Percentiles rank a stretch among this genome's conserved stretches.
Evolutionary conservation across 2,797 vertebrate species (phyloP).

Genomic region (Danio aesculapii): DNA sequence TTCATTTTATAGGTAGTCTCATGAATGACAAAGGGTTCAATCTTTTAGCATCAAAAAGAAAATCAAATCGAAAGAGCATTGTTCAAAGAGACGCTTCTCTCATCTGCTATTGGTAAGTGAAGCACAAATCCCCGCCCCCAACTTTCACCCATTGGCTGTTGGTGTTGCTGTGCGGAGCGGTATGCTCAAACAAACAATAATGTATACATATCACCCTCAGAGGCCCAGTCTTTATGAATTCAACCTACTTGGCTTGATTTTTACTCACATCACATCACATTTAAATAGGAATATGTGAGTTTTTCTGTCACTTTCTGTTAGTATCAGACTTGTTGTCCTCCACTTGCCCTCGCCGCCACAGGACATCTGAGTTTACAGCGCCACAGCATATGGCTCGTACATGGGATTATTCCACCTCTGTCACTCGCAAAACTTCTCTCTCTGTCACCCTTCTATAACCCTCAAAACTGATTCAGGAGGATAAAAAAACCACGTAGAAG

Average conservation of each 20-base stretch:
- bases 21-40: background rate
- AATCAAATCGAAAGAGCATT: background rate
- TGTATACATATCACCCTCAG: constrained; percentile 7
- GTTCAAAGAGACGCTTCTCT: background rate
- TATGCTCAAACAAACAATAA: background rate
- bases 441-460: constrained; percentile 18
- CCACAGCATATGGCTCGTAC: constrained; percentile 54
- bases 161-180: constrained; percentile 10
- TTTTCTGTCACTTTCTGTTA: constrained; percentile 22
- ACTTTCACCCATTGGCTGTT: background rate
- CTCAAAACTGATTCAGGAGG: constrained; percentile 3
- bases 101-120: background rate
- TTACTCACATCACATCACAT: background rate
- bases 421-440: constrained; percentile 32
- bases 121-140: background rate
- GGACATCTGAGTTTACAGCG: constrained; percentile 50
- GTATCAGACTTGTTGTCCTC: constrained; percentile 32
- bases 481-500: constrained; percentile 8
- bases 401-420: constrained; percentile 35
- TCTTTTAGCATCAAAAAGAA: background rate
- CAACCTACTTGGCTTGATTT: background rate
- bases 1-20: no score
- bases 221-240: background rate
- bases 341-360: constrained; percentile 37
- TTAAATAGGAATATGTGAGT: constrained; percentile 7